Evolutionary conservation across 2,888 invertebrate genomes (phyloP), one percentile per base, ranked within the genome.

Genomic region (Stenolophus ochropezus): DNA sequence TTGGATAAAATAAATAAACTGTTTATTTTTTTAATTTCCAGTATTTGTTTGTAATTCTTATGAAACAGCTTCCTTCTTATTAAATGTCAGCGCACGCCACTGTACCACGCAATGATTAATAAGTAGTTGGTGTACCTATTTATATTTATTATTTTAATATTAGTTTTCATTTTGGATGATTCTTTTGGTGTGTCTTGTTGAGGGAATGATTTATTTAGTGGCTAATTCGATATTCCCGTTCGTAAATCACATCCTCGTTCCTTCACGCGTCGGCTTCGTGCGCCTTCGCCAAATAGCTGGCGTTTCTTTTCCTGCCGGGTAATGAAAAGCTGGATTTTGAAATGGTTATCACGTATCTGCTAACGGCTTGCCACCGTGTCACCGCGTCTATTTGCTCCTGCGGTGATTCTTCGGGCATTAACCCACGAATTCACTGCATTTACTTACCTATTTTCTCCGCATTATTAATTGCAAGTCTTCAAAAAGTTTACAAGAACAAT

Each of bases 241-340:
- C 5, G 47, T 73, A 73, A 73, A 73, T 73, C 73, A 73, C 73
- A 47, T 47, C 23, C 65, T 23, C 51, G 47, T 16, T 14, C 47
- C 23, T 73, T 73, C 47, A 47, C 47, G 73, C 21, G n/a, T 14
- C 27, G 65, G 65, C 25, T 21, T 11, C 42, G n/a, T 11, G 20
- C 73, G 23, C 49, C 49, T 23, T 49, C 47, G 21, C 73, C 73
- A 47, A 47, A 73, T 73, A 69, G 73, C 73, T 42, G 33, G 73
- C 73, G 65, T 33, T 69, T 69, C 73, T 73, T 73, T 49, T 23
- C n/a, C 14, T 61, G n/a, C 25, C 11, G 14, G n/a, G 76, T 76
- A 76, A 76, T 76, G 76, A 76, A 76, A 76, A 76, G 76, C 53
- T 58, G 56, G 56, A 53, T 76, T 76, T 76, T 76, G 56, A 76